These are phyloP conservation scores for Heliocidaris erythrogramma DNA, from an alignment of 35 echinoderm and acorn worm genomes.

Conservation along the genomic window DNA sequence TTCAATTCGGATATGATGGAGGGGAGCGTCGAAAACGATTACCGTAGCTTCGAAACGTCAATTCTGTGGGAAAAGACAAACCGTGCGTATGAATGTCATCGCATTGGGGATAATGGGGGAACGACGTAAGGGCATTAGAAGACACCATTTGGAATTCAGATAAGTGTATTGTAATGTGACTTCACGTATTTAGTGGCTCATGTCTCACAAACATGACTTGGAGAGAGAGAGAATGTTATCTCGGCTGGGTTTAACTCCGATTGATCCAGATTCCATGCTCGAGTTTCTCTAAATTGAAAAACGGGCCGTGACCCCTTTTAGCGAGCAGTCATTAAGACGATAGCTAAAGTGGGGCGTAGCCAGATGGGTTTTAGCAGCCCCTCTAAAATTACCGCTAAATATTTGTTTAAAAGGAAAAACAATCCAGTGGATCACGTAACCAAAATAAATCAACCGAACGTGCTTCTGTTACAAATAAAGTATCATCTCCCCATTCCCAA, in stretches of 20 bases:
- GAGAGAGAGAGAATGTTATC: neutral
- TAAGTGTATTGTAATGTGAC: neutral
- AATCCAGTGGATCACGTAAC: neutral
- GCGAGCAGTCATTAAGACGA: neutral
- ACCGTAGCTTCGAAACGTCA: neutral
- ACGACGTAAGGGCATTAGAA: neutral
- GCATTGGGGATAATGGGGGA: neutral
- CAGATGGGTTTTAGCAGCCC: neutral
- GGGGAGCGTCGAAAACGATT: neutral
- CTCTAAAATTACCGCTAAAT: neutral
- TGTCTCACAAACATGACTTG: neutral
- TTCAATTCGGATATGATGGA: neutral
- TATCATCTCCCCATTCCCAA: neutral
- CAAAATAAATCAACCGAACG: neutral
- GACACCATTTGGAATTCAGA: neutral
- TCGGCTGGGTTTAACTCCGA: neutral
- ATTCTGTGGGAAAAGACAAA: neutral
- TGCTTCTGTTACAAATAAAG: neutral
- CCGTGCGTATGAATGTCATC: neutral
- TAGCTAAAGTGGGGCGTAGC: neutral
- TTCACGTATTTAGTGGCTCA: neutral
- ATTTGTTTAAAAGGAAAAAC: neutral
- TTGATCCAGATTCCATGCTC: slow-evolving; percentile 16
- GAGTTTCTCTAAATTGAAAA: neutral
- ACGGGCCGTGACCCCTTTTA: neutral